These are phyloP conservation scores for Phalera bucephala DNA, from an alignment of 2,888 invertebrate genomes.

Conservation along the genomic window DNA sequence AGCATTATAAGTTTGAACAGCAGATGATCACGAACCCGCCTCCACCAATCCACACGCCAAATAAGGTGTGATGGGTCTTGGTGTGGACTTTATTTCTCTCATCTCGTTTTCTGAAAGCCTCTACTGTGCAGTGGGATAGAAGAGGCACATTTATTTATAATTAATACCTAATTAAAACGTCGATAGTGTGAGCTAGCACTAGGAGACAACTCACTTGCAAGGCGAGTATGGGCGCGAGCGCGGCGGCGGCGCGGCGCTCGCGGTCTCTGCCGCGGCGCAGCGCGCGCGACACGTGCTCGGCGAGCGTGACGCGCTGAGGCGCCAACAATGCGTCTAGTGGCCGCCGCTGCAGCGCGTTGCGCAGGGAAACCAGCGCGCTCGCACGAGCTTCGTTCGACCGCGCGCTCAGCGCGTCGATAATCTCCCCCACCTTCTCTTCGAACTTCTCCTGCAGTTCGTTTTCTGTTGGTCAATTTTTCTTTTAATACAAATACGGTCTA, in stretches of 20 bases:
- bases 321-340: slow-evolving; percentile 89
- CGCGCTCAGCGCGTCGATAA: slow-evolving; percentile 94
- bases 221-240: slow-evolving; percentile 90
- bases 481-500: no score
- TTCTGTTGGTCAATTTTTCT: slow-evolving; percentile 71
- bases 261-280: slow-evolving; percentile 92
- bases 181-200: no score
- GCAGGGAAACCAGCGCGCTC: slow-evolving; percentile 87
- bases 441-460: slow-evolving; percentile 84
- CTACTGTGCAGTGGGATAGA: no score
- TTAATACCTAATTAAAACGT: no score
- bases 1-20: no score
- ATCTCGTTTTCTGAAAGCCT: no score
- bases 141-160: no score
- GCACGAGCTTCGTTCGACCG: slow-evolving; percentile 93
- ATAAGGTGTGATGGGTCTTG: no score
- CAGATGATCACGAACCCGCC: no score
- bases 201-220: slow-evolving; percentile 85
- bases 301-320: slow-evolving; percentile 90
- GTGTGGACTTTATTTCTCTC: no score
- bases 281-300: slow-evolving; percentile 91
- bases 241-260: slow-evolving; percentile 92
- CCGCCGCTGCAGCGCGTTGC: slow-evolving; percentile 89
- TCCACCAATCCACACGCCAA: no score
- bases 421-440: slow-evolving; percentile 94